Evolutionary conservation across 2,797 vertebrate species (phyloP).

Genomic region (Nannoperca obscura): DNA sequence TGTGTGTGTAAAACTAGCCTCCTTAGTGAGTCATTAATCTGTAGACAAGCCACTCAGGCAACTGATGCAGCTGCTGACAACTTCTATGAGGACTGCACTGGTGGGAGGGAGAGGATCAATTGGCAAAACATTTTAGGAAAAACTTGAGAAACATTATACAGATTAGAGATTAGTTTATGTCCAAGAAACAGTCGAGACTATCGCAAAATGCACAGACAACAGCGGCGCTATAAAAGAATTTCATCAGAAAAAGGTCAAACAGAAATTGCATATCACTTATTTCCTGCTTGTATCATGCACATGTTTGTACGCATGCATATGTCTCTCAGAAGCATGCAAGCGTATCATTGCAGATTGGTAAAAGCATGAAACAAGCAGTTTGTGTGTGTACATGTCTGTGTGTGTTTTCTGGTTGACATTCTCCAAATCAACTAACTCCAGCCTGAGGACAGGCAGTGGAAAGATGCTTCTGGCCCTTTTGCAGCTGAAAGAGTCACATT

Average conservation of each 20-base stretch:
- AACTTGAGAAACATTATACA: conserved; percentile 35
- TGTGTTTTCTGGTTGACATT: conserved; percentile 48
- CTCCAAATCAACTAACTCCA: conserved; percentile 44
- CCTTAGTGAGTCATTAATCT: conserved; percentile 67
- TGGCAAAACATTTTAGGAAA: neutral
- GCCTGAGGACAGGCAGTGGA: conserved; percentile 45
- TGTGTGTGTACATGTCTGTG: conserved; percentile 1
- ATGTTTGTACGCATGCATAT: conserved; percentile 39
- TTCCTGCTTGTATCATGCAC: conserved; percentile 43
- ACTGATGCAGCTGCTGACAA: conserved; percentile 50
- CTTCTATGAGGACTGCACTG: conserved; percentile 57
- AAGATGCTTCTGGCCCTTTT: conserved; percentile 43
- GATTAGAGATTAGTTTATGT: conserved; percentile 33
- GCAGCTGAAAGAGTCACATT: conserved; percentile 52
- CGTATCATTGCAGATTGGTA: conserved; percentile 35
- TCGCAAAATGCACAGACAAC: conserved; percentile 41
- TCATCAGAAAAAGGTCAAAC: conserved; percentile 69
- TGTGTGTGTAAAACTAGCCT: conserved; percentile 6
- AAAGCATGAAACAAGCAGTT: conserved; percentile 42
- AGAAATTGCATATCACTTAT: conserved; percentile 48
- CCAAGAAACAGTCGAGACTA: conserved; percentile 21
- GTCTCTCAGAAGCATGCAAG: conserved; percentile 29
- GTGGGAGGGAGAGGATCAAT: conserved; percentile 24
- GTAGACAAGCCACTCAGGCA: conserved; percentile 55
- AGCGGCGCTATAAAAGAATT: conserved; percentile 9